A percentile compares a stretch with the other conserved stretches of the same genome.
Evolutionary conservation across 2,113 vertebrate genomes (phyloP).

Genomic region (Amphilophus citrinellus): DNA sequence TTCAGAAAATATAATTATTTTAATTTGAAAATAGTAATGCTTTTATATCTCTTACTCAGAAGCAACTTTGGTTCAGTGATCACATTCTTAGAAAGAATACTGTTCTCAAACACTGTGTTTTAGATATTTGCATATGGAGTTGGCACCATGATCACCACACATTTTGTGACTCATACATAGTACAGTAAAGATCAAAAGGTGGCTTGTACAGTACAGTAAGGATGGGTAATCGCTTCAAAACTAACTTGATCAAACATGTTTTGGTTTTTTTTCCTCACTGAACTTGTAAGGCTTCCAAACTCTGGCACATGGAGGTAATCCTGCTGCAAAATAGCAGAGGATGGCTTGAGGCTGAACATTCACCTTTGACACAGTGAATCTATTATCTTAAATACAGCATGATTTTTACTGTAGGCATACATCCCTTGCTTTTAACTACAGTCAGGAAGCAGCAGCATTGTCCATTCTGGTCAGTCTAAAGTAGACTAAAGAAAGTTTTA

Average conservation of each 20-base stretch:
- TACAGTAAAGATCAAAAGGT: constrained; percentile 24
- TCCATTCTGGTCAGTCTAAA: not conserved
- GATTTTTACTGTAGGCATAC: constrained; percentile 8
- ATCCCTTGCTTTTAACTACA: constrained; percentile 14
- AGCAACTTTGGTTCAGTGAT: not conserved
- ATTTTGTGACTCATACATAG: not conserved
- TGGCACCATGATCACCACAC: not conserved
- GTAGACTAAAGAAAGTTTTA: not conserved
- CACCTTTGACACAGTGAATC: constrained; percentile 61
- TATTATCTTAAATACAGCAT: constrained; percentile 45
- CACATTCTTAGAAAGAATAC: not conserved
- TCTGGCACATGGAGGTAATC: constrained; percentile 35
- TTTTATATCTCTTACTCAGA: not conserved
- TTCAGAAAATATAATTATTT: not conserved
- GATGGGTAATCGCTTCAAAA: not conserved
- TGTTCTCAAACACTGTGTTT: not conserved
- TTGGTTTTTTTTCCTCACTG: not conserved
- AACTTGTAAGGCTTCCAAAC: constrained; percentile 41
- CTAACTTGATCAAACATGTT: not conserved
- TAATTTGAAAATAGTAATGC: not conserved
- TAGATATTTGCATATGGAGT: not conserved
- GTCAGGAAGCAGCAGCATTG: not conserved
- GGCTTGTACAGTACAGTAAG: constrained; percentile 10
- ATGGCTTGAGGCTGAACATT: constrained; percentile 51
- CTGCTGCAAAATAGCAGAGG: constrained; percentile 30